Conservation (phyloP, 2,113 vertebrate genomes). For the Chaetorhynchus papuensis region DNA sequence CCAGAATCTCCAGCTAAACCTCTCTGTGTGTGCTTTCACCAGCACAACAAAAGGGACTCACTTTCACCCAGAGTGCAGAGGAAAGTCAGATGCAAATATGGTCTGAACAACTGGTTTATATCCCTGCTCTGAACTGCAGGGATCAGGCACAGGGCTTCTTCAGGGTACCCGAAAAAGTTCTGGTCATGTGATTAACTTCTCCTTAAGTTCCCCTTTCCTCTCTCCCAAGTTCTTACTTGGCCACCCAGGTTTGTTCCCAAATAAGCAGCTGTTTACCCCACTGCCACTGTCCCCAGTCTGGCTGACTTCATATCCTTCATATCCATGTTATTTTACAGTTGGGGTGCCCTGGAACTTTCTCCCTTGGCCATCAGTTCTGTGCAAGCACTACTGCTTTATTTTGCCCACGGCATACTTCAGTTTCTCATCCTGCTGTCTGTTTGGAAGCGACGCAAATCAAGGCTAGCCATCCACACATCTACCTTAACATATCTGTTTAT, state of each 20-base stretch:
- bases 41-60: not conserved
- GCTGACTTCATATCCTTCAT: not conserved
- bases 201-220: not conserved
- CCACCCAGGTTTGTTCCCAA: not conserved
- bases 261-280: not conserved
- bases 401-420: fast-evolving
- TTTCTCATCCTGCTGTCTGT: not conserved
- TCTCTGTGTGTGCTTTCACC: not conserved
- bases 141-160: not conserved
- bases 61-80: not conserved
- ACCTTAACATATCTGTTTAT: conserved; percentile 52
- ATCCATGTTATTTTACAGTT: not conserved
- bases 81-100: not conserved
- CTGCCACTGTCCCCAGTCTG: not conserved
- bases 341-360: not conserved
- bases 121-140: not conserved
- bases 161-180: not conserved
- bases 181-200: not conserved
- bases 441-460: not conserved
- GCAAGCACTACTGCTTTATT: not conserved
- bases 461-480: not conserved
- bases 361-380: not conserved
- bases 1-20: not conserved
- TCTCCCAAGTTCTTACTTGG: not conserved
- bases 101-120: not conserved